Conservation (phyloP, 35 echinoderm and acorn worm genomes). For the Apostichopus californicus region DNA sequence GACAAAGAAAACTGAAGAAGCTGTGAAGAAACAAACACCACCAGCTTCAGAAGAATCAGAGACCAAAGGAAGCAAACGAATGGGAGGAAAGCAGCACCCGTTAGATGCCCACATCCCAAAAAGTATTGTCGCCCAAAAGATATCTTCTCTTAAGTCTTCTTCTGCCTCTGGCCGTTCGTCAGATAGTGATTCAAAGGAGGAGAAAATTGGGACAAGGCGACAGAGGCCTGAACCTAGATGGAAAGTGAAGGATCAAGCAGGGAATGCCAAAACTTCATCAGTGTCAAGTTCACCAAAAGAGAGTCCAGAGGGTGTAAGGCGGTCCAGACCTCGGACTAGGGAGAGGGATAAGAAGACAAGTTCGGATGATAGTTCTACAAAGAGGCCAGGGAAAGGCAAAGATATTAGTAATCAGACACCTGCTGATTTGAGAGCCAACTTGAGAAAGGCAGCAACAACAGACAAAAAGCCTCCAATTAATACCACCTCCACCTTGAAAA, state of each 20-base stretch:
- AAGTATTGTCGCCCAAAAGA: slow-evolving; percentile 45
- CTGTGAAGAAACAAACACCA: not conserved
- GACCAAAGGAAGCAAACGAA: not conserved
- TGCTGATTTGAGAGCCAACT: not conserved
- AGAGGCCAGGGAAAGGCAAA: not conserved
- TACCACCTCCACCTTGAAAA: not conserved
- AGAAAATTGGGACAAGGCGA: not conserved
- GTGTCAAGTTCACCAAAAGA: slow-evolving; percentile 4
- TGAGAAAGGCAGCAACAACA: not conserved
- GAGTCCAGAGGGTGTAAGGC: not conserved
- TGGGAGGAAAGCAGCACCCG: slow-evolving; percentile 28
- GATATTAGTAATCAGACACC: not conserved
- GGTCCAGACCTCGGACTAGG: slow-evolving; percentile 4
- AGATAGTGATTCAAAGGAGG: slow-evolving; percentile 49
- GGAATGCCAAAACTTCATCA: not conserved
- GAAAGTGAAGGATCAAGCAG: not conserved
- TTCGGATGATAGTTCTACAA: slow-evolving; percentile 14
- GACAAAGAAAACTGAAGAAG: not conserved
- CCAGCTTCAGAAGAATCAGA: not conserved
- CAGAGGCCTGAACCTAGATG: slow-evolving; percentile 22
- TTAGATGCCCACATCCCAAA: slow-evolving; percentile 42
- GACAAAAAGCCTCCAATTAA: slow-evolving; percentile 11
- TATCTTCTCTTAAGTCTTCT: slow-evolving; percentile 32
- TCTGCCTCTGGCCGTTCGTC: slow-evolving; percentile 13
- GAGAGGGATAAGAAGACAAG: slow-evolving; percentile 15